Conservation (phyloP, 1,140 invertebrate species). For the Bilobella aurantiaca region DNA sequence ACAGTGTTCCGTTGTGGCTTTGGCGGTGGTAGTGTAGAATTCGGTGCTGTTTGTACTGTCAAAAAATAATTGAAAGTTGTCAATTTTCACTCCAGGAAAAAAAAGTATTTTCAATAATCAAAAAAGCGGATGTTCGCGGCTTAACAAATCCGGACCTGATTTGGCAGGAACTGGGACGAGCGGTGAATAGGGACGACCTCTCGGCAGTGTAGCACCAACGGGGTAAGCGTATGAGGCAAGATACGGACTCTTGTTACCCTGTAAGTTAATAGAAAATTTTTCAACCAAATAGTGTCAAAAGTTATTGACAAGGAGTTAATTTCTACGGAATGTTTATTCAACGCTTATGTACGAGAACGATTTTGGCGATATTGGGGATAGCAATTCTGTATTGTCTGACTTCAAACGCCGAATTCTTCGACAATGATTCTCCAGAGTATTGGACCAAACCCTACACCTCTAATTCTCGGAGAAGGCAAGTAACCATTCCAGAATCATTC, state of each 20-base stretch:
- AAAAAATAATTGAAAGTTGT: not conserved
- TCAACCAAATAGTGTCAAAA: not conserved
- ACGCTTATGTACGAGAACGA: no score
- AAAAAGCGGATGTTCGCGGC: not conserved
- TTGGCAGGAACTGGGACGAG: constrained; percentile 23
- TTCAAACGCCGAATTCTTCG: no score
- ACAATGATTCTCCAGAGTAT: no score
- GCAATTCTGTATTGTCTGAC: no score
- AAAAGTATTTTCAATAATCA: not conserved
- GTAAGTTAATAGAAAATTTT: constrained; percentile 10
- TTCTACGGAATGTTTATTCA: no score
- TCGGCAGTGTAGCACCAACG: constrained; percentile 32
- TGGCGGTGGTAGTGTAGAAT: constrained; percentile 19
- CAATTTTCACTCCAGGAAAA: not conserved
- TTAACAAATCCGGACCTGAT: constrained; percentile 7
- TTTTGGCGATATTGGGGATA: no score
- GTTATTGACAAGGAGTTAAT: no score
- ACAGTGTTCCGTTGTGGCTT: constrained; percentile 22
- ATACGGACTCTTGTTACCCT: constrained; percentile 28
- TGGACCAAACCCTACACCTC: no score
- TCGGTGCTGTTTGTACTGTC: constrained; percentile 18
- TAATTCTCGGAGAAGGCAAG: no score
- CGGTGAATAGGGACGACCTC: constrained; percentile 29
- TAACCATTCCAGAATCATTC: no score
- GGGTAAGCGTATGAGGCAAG: constrained; percentile 32